phyloP scores from a whole-genome alignment of 2,888 invertebrate genomes.

The Candidula unifasciata region DNA sequence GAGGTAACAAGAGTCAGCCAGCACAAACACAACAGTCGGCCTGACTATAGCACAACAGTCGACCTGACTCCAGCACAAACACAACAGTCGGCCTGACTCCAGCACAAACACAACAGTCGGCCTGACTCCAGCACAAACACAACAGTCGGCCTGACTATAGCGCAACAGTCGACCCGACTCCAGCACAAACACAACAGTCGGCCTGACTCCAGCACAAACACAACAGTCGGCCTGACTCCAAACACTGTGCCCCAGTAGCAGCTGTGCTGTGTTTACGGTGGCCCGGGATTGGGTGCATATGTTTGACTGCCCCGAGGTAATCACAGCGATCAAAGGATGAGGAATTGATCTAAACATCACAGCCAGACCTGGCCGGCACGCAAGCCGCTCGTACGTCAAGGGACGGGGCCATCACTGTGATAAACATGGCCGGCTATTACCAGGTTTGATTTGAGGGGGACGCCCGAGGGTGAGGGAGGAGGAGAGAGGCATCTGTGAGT shows the following conservation, averaged over 20 bases:
- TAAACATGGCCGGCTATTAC: constrained; percentile 32
- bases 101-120: too few relatives aligned
- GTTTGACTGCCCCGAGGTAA: not conserved
- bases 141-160: too few relatives aligned
- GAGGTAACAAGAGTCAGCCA: too few relatives aligned
- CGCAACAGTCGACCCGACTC: too few relatives aligned
- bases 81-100: not conserved
- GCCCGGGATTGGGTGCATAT: not conserved
- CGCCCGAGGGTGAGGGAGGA: not conserved
- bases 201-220: too few relatives aligned
- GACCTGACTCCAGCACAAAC: not conserved
- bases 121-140: too few relatives aligned
- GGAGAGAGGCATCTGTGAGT: not conserved
- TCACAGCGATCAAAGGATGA: constrained; percentile 28
- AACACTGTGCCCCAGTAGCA: not conserved
- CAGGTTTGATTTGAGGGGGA: not conserved
- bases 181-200: too few relatives aligned
- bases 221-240: not conserved
- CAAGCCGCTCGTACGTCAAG: constrained; percentile 28
- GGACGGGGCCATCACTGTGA: constrained; percentile 28
- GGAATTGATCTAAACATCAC: not conserved
- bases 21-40: too few relatives aligned
- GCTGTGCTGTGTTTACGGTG: not conserved
- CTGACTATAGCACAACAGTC: too few relatives aligned
- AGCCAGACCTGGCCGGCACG: constrained; percentile 28